Evolutionary conservation across 2,113 vertebrate genomes (phyloP).

Genomic region (Anas platyrhynchos): DNA sequence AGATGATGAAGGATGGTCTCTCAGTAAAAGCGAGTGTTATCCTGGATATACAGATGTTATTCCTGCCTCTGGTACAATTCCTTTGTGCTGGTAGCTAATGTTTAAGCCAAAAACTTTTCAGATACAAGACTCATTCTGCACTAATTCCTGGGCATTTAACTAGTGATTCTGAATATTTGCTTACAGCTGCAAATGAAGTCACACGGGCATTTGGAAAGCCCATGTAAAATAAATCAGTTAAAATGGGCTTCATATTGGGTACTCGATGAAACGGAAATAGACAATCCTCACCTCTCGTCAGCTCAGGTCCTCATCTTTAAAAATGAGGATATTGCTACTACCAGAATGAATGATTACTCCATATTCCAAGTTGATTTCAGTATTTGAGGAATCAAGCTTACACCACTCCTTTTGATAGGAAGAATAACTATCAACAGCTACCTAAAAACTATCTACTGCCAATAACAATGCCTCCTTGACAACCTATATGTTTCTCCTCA

Average conservation of each 20-base stretch:
- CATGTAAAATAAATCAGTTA: background rate
- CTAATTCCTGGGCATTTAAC: background rate
- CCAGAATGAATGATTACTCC: background rate
- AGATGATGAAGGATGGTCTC: background rate
- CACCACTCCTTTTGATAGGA: background rate
- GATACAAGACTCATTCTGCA: background rate
- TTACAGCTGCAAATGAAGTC: background rate
- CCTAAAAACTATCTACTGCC: background rate
- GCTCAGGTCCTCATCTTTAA: background rate
- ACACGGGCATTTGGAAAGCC: background rate
- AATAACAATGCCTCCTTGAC: background rate
- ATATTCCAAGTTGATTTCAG: background rate
- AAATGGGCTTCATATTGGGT: background rate
- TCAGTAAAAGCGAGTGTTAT: background rate
- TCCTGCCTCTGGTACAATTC: background rate
- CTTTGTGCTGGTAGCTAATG: background rate
- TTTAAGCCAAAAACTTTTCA: background rate
- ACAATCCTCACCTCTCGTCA: background rate
- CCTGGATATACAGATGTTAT: background rate
- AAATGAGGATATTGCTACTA: background rate
- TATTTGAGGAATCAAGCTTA: background rate
- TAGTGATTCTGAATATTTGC: background rate
- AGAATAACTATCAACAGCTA: background rate
- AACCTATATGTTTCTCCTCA: background rate
- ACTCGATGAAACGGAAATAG: background rate